These are phyloP conservation scores for Engraulis encrasicolus DNA, from an alignment of 2,113 vertebrate species.

Conservation along the genomic window DNA sequence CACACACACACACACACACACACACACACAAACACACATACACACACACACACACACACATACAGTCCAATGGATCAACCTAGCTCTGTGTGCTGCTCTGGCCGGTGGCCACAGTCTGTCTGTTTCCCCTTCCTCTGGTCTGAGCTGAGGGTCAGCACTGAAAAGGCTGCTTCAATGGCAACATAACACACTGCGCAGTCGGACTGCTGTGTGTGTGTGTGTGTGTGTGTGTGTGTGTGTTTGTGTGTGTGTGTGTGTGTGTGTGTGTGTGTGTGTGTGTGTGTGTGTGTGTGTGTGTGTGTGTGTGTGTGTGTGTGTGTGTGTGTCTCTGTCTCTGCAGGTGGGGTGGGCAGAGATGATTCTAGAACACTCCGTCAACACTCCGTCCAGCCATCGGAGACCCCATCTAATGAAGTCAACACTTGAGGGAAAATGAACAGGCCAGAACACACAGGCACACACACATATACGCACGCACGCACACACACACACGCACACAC, in stretches of 20 bases:
- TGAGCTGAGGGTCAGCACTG: neutral
- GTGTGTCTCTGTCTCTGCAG: no score
- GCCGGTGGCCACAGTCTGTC: neutral
- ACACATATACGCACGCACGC: no score
- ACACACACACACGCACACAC: neutral
- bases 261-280: no score
- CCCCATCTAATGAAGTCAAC: neutral
- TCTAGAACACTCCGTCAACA: neutral
- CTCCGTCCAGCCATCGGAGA: neutral
- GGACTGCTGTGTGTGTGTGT: no score
- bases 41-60: neutral
- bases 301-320: no score
- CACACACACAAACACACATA: slow-evolving; percentile 7
- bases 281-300: no score
- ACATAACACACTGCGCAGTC: neutral
- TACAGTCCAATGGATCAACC: neutral
- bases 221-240: no score
- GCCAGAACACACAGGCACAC: neutral
- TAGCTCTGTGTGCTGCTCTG: neutral
- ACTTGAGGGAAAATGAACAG: neutral
- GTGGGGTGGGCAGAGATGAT: slow-evolving; percentile 9
- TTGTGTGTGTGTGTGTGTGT: no score
- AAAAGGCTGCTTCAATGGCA: slow-evolving; percentile 18
- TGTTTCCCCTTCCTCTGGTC: neutral
- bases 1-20: neutral